These are phyloP conservation scores for Empidonax traillii DNA, from an alignment of 2,113 vertebrate genomes.

Conservation along the genomic window DNA sequence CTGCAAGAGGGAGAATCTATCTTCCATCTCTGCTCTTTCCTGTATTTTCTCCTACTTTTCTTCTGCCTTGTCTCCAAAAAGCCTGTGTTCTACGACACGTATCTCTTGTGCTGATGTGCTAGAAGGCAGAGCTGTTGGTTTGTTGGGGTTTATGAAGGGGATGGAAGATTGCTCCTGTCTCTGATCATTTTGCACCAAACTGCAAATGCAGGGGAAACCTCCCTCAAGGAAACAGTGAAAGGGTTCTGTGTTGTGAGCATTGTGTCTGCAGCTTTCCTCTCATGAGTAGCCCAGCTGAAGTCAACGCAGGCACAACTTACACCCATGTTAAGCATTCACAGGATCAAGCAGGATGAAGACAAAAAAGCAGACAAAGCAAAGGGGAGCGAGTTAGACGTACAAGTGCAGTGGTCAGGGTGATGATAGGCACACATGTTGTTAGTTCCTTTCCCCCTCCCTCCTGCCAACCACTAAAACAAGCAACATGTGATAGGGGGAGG, in stretches of 20 bases:
- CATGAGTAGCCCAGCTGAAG: not conserved
- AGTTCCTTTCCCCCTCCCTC: slow-evolving; percentile 64
- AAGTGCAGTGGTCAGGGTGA: slow-evolving; percentile 56
- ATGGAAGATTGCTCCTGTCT: not conserved
- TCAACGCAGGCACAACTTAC: not conserved
- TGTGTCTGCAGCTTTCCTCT: not conserved
- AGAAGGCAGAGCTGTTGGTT: not conserved
- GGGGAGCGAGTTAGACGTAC: not conserved
- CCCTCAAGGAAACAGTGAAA: not conserved
- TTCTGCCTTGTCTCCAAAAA: not conserved
- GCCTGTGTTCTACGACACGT: not conserved
- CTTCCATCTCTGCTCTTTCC: not conserved
- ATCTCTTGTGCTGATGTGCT: not conserved
- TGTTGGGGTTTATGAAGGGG: not conserved
- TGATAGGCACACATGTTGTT: slow-evolving; percentile 64
- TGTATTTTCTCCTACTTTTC: not conserved
- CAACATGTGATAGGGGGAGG: slow-evolving; percentile 49
- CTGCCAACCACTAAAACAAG: slow-evolving; percentile 60
- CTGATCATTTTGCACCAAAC: not conserved
- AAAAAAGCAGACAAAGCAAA: slow-evolving; percentile 31
- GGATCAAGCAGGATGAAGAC: not conserved
- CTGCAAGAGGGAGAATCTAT: not conserved
- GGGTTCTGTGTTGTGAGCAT: not conserved
- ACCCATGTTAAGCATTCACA: not conserved
- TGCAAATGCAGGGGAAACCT: not conserved